Conservation (phyloP, 2,113 vertebrate species). For the Gobiocypris rarus region DNA sequence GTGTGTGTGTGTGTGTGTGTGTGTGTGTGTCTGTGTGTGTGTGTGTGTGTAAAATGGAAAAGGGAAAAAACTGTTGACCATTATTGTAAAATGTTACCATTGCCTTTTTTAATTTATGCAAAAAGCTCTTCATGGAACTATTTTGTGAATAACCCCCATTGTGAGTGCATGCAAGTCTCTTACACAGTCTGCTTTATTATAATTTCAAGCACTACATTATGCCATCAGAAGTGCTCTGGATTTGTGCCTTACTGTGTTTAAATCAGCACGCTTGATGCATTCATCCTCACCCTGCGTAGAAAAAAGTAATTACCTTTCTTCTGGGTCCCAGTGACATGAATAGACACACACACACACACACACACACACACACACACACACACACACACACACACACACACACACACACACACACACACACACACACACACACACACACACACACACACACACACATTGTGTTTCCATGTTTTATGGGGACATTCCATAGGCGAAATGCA, state of each 20-base stretch:
- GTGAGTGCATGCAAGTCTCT: background rate
- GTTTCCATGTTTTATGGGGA: too few species aligned
- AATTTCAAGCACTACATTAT: background rate
- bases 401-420: too few species aligned
- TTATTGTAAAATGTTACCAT: background rate
- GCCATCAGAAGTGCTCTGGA: background rate
- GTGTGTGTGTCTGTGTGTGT: too few species aligned
- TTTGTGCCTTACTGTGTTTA: slow-evolving; percentile 1
- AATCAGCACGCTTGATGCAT: background rate
- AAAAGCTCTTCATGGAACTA: background rate
- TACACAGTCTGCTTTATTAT: background rate
- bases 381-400: too few species aligned
- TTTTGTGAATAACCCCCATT: background rate
- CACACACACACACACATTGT: too few species aligned
- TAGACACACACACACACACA: background rate
- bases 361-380: too few species aligned
- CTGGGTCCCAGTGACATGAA: background rate
- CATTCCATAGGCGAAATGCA: too few species aligned
- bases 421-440: too few species aligned
- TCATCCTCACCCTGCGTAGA: background rate
- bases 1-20: too few species aligned
- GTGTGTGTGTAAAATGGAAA: too few species aligned
- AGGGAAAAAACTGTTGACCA: background rate
- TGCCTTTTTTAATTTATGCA: background rate
- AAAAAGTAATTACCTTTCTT: slow-evolving; percentile 21